These are phyloP conservation scores for Dyspetes luteomarginatus DNA, from an alignment of 2,888 invertebrate species.

Conservation along the genomic window DNA sequence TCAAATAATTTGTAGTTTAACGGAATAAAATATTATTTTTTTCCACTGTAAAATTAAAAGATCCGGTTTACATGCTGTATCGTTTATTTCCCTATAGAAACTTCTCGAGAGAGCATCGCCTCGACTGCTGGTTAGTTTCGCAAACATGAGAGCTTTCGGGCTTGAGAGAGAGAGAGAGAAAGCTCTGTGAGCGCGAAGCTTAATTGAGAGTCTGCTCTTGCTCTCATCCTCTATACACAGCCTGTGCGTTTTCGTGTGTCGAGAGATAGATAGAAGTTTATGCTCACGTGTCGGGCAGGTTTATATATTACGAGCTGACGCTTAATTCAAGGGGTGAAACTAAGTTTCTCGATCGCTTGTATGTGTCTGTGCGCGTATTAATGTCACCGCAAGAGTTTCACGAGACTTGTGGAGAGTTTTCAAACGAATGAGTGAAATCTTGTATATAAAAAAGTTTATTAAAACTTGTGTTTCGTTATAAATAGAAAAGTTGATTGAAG, in stretches of 20 bases:
- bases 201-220: constrained; percentile 57
- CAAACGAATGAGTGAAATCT: constrained; percentile 3
- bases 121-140: constrained; percentile 34
- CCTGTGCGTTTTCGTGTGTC: constrained; percentile 1
- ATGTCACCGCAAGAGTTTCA: constrained; percentile 20
- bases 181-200: constrained; percentile 31
- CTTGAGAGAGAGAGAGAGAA: too few relatives aligned
- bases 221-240: not conserved
- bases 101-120: constrained; percentile 28
- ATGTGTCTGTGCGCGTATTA: not conserved
- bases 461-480: not conserved
- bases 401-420: constrained; percentile 8
- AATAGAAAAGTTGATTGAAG: not conserved
- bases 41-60: too few relatives aligned
- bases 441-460: not conserved
- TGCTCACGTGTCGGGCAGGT: constrained; percentile 51
- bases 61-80: not conserved
- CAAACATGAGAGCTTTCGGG: constrained; percentile 42
- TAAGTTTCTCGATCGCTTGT: constrained; percentile 35
- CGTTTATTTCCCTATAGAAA: constrained; percentile 26
- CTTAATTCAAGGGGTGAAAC: constrained; percentile 41
- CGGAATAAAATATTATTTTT: too few relatives aligned
- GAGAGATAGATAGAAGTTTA: constrained; percentile 49
- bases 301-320: constrained; percentile 50
- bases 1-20: too few relatives aligned